These are phyloP conservation scores for Xanthia togata DNA, from an alignment of 2,888 invertebrate species.

Conservation along the genomic window DNA sequence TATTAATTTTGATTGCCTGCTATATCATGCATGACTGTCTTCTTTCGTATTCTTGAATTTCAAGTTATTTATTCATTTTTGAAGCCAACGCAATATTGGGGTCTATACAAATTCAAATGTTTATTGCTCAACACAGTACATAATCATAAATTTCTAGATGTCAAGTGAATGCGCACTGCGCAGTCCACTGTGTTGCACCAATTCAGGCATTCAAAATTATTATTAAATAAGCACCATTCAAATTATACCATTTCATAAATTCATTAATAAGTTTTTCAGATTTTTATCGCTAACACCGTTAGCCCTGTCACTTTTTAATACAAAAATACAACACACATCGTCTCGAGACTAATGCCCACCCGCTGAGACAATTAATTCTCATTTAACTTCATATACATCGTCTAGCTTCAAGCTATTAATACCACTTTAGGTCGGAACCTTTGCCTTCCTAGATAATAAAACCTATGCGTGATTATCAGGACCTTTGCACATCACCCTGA, in stretches of 20 bases:
- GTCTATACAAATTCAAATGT: too few species aligned
- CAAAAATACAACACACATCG: neutral
- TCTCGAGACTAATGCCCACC: neutral
- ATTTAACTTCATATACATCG: slow-evolving; percentile 13
- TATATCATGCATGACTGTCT: neutral
- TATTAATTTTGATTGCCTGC: slow-evolving; percentile 26
- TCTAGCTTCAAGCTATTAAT: slow-evolving; percentile 4
- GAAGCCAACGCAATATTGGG: neutral
- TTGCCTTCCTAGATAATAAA: slow-evolving; percentile 30
- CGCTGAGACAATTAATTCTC: slow-evolving; percentile 15
- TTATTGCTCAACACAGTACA: too few species aligned
- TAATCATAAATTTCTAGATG: too few species aligned
- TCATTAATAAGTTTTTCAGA: too few species aligned
- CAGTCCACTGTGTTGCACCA: too few species aligned
- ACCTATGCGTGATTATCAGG: slow-evolving; percentile 8
- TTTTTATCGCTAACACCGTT: neutral
- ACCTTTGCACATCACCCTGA: slow-evolving; percentile 50
- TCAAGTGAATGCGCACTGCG: too few species aligned
- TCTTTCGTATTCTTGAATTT: neutral
- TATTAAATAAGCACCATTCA: too few species aligned
- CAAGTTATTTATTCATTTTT: neutral
- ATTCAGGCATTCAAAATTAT: too few species aligned
- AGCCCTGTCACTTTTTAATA: slow-evolving; percentile 5
- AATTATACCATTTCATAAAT: too few species aligned
- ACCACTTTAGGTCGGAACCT: slow-evolving; percentile 1